Percentiles rank a stretch among this genome's conserved stretches.
These are phyloP conservation scores for Dicranocentrus wangi DNA, from an alignment of 2,888 invertebrate species.

Conservation along the genomic window DNA sequence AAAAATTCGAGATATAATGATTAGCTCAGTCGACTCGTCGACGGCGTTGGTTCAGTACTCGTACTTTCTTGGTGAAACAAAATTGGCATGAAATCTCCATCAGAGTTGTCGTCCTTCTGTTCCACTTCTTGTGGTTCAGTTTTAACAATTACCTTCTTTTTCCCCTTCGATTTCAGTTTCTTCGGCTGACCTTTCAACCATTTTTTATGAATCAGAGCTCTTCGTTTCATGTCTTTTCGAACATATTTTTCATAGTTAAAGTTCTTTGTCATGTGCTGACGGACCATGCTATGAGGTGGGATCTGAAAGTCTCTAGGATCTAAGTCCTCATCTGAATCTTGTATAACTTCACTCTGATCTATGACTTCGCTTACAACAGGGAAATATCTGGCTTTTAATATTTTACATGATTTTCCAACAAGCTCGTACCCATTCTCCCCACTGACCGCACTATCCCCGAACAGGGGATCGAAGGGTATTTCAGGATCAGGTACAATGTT, in stretches of 20 bases:
- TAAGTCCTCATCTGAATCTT: conserved; percentile 53
- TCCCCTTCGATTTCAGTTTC: no score
- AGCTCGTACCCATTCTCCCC: conserved; percentile 59
- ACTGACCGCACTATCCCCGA: conserved; percentile 40
- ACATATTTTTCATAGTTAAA: conserved; percentile 31
- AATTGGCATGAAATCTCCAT: no score
- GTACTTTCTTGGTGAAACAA: no score
- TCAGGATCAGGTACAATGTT: conserved; percentile 62
- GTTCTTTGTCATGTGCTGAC: conserved; percentile 32
- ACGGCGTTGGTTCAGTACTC: conserved; percentile 20
- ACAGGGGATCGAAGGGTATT: conserved; percentile 64
- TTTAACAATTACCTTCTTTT: no score
- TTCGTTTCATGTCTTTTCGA: conserved; percentile 24
- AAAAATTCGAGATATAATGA: no score
- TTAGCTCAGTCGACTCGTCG: conserved; percentile 19
- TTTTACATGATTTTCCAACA: conserved; percentile 66
- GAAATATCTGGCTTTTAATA: conserved; percentile 59
- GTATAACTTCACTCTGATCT: conserved; percentile 51
- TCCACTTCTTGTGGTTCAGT: conserved; percentile 41
- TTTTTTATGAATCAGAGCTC: conserved; percentile 31
- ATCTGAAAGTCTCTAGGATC: conserved; percentile 57
- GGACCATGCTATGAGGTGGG: conserved; percentile 50
- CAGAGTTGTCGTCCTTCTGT: neutral
- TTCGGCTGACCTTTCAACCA: no score
- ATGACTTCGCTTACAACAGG: conserved; percentile 47